Conservation (phyloP, 2,113 vertebrate species). For the Epinephelus cyanopodus region DNA sequence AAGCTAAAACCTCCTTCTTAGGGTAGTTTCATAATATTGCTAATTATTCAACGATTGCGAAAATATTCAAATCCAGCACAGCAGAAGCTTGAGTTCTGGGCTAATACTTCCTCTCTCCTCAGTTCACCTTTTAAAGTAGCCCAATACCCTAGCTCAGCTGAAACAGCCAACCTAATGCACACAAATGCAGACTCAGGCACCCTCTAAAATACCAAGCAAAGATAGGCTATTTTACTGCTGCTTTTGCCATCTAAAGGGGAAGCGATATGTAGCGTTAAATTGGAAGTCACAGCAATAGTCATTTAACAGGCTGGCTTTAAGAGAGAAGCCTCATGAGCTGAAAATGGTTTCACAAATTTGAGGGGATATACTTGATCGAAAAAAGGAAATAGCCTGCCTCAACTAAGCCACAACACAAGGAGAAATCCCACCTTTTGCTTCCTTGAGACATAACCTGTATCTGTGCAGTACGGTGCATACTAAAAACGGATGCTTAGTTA, state of each 20-base stretch:
- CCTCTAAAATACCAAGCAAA: conserved; percentile 59
- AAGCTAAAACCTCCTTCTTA: conserved; percentile 24
- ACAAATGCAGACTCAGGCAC: conserved; percentile 68
- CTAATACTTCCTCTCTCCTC: conserved; percentile 40
- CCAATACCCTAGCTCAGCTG: conserved; percentile 58
- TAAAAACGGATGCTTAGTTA: conserved; percentile 24
- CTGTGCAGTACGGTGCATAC: background rate
- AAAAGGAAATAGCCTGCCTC: conserved; percentile 5
- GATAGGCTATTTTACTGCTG: conserved; percentile 59
- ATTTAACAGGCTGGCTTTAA: conserved; percentile 73
- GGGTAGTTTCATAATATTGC: conserved; percentile 29
- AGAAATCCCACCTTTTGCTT: background rate
- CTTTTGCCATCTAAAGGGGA: conserved; percentile 59
- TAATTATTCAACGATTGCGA: conserved; percentile 54
- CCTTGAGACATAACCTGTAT: background rate
- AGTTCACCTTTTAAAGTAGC: conserved; percentile 56
- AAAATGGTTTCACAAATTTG: conserved; percentile 66
- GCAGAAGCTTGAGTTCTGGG: conserved; percentile 14
- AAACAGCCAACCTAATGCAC: conserved; percentile 59
- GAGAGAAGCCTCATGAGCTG: conserved; percentile 62
- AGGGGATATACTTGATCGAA: conserved; percentile 28
- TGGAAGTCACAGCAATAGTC: conserved; percentile 71
- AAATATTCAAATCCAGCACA: conserved; percentile 16
- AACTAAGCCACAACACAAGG: background rate
- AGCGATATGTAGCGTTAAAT: conserved; percentile 78